A percentile compares a stretch with the other conserved stretches of the same genome.
Conservation (phyloP, 1,140 invertebrate species). For the Homalodisca vitripennis region DNA sequence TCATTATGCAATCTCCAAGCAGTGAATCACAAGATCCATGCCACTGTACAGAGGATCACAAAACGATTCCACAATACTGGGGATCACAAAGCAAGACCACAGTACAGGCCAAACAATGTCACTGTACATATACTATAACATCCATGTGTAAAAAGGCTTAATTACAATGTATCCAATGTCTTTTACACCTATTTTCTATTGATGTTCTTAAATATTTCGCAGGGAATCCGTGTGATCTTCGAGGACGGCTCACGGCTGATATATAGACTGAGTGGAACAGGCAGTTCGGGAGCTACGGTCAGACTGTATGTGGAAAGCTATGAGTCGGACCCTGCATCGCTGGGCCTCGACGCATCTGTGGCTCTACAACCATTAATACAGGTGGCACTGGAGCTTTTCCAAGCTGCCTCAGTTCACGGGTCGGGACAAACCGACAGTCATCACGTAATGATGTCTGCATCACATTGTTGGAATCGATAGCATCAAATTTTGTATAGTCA, state of each 20-base stretch:
- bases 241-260: constrained; percentile 92
- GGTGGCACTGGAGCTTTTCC: constrained; percentile 80
- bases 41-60: too few species aligned
- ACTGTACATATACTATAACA: too few species aligned
- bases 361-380: constrained; percentile 85
- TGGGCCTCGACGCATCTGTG: constrained; percentile 72
- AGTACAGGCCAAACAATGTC: too few species aligned
- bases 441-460: constrained; percentile 72
- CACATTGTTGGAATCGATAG: neutral
- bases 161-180: too few species aligned
- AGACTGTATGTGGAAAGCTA: constrained; percentile 92
- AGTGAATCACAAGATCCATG: too few species aligned
- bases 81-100: too few species aligned
- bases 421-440: constrained; percentile 89
- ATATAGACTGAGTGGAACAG: constrained; percentile 94
- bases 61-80: too few species aligned
- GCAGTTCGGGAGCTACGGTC: constrained; percentile 95
- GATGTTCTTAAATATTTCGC: constrained; percentile 43
- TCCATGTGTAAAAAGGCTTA: too few species aligned
- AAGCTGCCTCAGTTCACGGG: constrained; percentile 85
- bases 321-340: constrained; percentile 63
- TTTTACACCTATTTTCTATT: too few species aligned
- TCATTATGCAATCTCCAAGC: too few species aligned
- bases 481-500: neutral
- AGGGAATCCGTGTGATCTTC: constrained; percentile 93